These are phyloP conservation scores for Ceyx margarethae DNA, from an alignment of 2,113 vertebrate genomes.

Conservation along the genomic window DNA sequence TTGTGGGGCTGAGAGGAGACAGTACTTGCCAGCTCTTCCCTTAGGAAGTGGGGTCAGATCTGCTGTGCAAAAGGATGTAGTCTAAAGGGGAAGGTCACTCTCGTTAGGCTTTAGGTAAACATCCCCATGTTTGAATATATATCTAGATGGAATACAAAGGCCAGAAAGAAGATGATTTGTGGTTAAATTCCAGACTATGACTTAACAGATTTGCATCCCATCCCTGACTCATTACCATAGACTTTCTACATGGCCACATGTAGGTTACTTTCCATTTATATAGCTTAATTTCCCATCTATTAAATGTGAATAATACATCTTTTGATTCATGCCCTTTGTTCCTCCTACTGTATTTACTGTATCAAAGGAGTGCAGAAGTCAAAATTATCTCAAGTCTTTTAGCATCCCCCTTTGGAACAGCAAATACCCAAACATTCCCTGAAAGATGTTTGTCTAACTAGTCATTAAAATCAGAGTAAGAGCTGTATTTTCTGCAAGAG, in stretches of 20 bases:
- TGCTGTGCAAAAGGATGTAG: not conserved
- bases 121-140: not conserved
- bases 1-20: not conserved
- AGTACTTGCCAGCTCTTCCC: not conserved
- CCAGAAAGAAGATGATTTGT: not conserved
- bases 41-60: not conserved
- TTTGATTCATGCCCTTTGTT: not conserved
- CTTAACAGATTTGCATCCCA: not conserved
- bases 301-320: not conserved
- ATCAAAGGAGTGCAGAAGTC: not conserved
- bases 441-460: not conserved
- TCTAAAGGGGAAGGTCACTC: not conserved
- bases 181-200: not conserved
- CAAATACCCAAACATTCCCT: not conserved
- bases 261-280: not conserved
- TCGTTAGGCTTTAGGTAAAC: not conserved
- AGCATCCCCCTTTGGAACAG: not conserved
- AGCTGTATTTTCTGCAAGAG: not conserved
- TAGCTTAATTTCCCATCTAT: not conserved
- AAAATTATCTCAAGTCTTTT: not conserved
- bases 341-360: not conserved
- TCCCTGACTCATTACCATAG: not conserved
- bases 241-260: not conserved
- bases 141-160: not conserved
- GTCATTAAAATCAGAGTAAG: slow-evolving; percentile 5